Conservation (phyloP, 1,140 invertebrate species). For the Drosophila funebris region DNA sequence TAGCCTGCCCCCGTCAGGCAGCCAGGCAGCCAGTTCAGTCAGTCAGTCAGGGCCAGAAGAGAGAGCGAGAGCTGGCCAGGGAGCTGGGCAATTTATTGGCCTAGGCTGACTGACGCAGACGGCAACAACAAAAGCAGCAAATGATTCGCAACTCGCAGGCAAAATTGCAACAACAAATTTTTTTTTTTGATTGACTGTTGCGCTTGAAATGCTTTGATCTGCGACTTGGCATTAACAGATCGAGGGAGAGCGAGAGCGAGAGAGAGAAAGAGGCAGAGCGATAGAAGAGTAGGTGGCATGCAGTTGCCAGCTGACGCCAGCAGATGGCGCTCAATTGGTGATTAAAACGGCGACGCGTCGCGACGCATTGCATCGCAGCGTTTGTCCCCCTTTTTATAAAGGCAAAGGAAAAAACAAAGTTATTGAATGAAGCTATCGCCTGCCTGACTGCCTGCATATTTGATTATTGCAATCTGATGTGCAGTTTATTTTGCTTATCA, state of each 20-base stretch:
- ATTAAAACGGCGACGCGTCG: slow-evolving; percentile 39
- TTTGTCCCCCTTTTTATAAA: slow-evolving; percentile 13
- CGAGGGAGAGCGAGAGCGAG: neutral
- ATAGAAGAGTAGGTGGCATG: neutral
- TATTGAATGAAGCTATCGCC: slow-evolving; percentile 49
- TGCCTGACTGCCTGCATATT: neutral
- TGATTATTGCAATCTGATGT: slow-evolving; percentile 57
- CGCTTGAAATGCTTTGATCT: slow-evolving; percentile 77
- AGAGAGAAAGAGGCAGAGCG: neutral
- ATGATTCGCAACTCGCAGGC: slow-evolving; percentile 7
- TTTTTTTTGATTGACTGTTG: slow-evolving; percentile 76
- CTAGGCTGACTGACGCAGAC: slow-evolving; percentile 38
- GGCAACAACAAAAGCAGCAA: slow-evolving; percentile 41
- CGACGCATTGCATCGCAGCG: slow-evolving; percentile 10
- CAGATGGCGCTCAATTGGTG: slow-evolving; percentile 62
- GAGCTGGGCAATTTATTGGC: slow-evolving; percentile 57
- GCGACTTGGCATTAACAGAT: slow-evolving; percentile 38
- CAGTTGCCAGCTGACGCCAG: slow-evolving; percentile 40
- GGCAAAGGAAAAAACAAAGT: neutral
- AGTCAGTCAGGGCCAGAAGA: neutral
- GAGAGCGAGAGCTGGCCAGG: neutral
- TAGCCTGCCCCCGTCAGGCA: slow-evolving; percentile 31
- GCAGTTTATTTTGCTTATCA: slow-evolving; percentile 76
- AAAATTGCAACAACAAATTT: slow-evolving; percentile 27
- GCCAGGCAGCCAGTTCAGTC: neutral